Conservation (phyloP, 2,113 vertebrate genomes). For the Acanthisitta chloris region DNA sequence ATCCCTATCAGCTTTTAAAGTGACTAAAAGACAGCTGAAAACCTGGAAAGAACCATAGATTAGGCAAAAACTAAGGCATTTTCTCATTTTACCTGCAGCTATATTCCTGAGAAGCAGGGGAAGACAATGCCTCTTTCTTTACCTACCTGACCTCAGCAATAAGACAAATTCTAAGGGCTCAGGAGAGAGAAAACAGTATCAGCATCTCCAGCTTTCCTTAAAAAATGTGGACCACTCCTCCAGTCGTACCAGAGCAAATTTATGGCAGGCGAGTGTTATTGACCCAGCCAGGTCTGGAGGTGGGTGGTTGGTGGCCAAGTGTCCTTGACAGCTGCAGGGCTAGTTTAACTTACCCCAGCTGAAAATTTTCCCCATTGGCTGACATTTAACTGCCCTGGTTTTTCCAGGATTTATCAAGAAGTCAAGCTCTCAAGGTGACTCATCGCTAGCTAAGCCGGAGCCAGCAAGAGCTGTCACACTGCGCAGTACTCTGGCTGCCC, state of each 20-base stretch:
- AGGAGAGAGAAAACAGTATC: background rate
- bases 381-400: constrained; percentile 24
- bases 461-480: background rate
- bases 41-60: background rate
- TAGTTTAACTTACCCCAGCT: background rate
- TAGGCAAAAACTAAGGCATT: background rate
- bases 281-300: background rate
- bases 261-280: background rate
- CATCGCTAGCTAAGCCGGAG: background rate
- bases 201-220: background rate
- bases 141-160: background rate
- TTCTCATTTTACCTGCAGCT: background rate
- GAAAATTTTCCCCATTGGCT: background rate
- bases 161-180: background rate
- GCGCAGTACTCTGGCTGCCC: background rate
- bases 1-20: constrained; percentile 4
- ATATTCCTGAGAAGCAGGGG: background rate
- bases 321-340: background rate
- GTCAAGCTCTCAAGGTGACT: constrained; percentile 19
- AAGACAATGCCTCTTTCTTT: background rate
- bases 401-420: constrained; percentile 7
- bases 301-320: background rate
- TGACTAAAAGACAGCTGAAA: background rate
- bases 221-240: background rate
- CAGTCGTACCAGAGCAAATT: background rate